Conservation (phyloP, 2,113 vertebrate species). For the Edolisoma coerulescens region DNA sequence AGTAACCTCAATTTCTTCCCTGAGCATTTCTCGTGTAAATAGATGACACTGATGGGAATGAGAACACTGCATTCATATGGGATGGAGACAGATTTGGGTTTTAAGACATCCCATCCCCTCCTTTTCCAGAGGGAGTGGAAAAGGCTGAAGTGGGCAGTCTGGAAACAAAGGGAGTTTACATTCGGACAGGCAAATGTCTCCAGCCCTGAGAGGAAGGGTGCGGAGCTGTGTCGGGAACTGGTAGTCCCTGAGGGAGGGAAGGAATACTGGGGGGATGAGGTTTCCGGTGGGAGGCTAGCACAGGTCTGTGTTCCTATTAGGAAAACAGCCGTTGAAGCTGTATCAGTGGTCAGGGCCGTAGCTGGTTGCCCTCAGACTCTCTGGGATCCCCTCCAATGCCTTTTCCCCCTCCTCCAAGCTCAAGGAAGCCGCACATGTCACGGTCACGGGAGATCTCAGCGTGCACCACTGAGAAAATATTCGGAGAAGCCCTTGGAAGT, state of each 20-base stretch:
- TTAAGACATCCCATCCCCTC: not conserved
- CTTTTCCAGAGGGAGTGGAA: not conserved
- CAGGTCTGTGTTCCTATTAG: not conserved
- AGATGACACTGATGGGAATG: conserved; percentile 48
- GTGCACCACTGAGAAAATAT: not conserved
- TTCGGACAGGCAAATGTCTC: not conserved
- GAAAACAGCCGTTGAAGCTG: not conserved
- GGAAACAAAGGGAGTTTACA: not conserved
- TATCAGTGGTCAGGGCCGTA: not conserved
- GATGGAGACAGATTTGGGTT: not conserved
- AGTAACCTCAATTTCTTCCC: conserved; percentile 28
- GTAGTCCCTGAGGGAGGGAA: not conserved
- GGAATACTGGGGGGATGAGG: too few relatives aligned
- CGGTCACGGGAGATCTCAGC: not conserved
- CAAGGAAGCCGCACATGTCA: fast-evolving
- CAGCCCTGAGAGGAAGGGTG: not conserved
- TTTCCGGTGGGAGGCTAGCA: not conserved
- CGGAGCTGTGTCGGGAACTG: not conserved
- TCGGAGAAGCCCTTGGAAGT: not conserved
- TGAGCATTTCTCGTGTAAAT: not conserved
- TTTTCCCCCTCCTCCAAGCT: not conserved
- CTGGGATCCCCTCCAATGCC: not conserved
- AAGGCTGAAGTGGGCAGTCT: not conserved
- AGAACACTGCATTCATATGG: not conserved
- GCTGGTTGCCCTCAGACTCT: not conserved